Percentiles rank a stretch among this genome's conserved stretches.
phyloP scores from a whole-genome alignment of 1,140 invertebrate species.

The silkworm (Bombyx mori) region ASM3026992v2 NC_085133.1:6602501-6603000 shows the following conservation, averaged over 20 bases:
- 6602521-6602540: too few species aligned
- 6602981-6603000: constrained; percentile 17
- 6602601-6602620: constrained; percentile 64
- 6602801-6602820: constrained; percentile 5
- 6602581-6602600: constrained; percentile 11
- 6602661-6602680: background rate
- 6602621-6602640: constrained; percentile 8
- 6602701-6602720: constrained; percentile 5
- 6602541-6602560: background rate
- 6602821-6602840: constrained; percentile 3
- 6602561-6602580: constrained; percentile 7
- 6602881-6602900: constrained; percentile 7
- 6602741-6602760: constrained; percentile 16
- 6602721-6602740: constrained; percentile 24
- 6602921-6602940: constrained; percentile 44
- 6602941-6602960: constrained; percentile 47
- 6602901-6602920: constrained; percentile 49
- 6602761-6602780: background rate
- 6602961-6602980: constrained; percentile 29
- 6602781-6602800: constrained; percentile 12
- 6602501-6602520: too few species aligned
- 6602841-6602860: background rate
- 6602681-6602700: constrained; percentile 6
- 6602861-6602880: background rate
- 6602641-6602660: too few species aligned